These are phyloP conservation scores for Hyperopisus bebe DNA, from an alignment of 2,113 vertebrate genomes.

Conservation along the genomic window DNA sequence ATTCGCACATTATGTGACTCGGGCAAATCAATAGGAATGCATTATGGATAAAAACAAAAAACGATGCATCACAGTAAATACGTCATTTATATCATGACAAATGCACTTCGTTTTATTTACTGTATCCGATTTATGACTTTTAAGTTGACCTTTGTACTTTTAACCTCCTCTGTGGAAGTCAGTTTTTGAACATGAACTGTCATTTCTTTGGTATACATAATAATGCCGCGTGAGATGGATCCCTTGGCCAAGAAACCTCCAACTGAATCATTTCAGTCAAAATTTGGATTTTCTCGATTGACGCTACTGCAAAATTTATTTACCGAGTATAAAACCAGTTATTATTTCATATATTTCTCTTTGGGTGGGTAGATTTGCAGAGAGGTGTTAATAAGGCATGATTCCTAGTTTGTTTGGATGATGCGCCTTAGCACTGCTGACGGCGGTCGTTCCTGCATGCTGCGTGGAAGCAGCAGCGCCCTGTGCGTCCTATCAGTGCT, in stretches of 20 bases:
- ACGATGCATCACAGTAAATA: neutral
- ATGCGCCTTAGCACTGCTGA: neutral
- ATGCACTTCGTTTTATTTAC: neutral
- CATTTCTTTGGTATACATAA: neutral
- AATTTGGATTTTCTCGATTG: neutral
- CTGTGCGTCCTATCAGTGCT: neutral
- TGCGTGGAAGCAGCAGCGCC: neutral
- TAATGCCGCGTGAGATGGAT: neutral
- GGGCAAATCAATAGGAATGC: slow-evolving; percentile 34
- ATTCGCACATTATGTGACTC: slow-evolving; percentile 51
- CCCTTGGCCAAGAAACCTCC: neutral
- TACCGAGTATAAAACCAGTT: neutral
- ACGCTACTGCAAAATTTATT: neutral
- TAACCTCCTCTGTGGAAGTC: neutral
- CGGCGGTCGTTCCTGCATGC: neutral
- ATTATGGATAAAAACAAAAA: slow-evolving; percentile 23
- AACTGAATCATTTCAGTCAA: neutral
- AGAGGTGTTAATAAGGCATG: neutral
- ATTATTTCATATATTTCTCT: neutral
- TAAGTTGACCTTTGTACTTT: neutral
- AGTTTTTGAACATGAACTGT: neutral
- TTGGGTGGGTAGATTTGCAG: neutral
- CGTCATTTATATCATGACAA: neutral
- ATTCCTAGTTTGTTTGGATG: slow-evolving; percentile 2
- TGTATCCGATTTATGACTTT: neutral